Conservation (phyloP, 2,797 vertebrate species). For the Vireo griseus region DNA sequence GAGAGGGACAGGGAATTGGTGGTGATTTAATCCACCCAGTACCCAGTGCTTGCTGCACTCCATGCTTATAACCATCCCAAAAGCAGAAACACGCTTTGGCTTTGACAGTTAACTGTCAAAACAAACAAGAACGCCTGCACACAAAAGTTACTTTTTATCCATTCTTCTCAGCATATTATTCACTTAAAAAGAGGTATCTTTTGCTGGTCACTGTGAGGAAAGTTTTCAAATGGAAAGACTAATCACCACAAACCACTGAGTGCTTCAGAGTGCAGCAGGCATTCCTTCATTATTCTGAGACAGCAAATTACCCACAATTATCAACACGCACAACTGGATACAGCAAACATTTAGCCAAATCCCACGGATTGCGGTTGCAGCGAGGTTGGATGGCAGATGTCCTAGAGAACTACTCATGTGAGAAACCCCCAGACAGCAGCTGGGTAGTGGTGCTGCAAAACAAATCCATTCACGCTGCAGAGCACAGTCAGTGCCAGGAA, state of each 20-base stretch:
- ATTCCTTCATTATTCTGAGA: conserved; percentile 20
- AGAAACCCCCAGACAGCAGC: conserved; percentile 6
- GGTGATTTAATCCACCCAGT: neutral
- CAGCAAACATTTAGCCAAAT: conserved; percentile 35
- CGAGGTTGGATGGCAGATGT: neutral
- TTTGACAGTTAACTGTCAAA: neutral
- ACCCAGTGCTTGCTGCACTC: neutral
- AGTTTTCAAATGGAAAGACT: neutral
- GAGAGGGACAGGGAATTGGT: neutral
- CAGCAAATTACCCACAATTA: conserved; percentile 52
- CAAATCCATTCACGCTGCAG: neutral
- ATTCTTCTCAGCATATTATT: neutral
- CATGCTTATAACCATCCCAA: neutral
- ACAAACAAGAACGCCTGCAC: neutral
- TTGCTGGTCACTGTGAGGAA: neutral
- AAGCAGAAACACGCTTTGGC: neutral
- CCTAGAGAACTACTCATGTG: conserved; percentile 10
- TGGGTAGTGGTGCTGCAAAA: neutral
- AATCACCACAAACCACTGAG: neutral
- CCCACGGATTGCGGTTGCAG: neutral
- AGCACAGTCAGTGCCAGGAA: neutral
- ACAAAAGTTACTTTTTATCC: neutral
- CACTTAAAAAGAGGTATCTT: neutral
- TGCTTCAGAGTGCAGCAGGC: conserved; percentile 1
- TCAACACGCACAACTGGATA: conserved; percentile 21